Evolutionary conservation across 2,113 vertebrate species (phyloP).

Genomic region (Apaloderma vittatum): DNA sequence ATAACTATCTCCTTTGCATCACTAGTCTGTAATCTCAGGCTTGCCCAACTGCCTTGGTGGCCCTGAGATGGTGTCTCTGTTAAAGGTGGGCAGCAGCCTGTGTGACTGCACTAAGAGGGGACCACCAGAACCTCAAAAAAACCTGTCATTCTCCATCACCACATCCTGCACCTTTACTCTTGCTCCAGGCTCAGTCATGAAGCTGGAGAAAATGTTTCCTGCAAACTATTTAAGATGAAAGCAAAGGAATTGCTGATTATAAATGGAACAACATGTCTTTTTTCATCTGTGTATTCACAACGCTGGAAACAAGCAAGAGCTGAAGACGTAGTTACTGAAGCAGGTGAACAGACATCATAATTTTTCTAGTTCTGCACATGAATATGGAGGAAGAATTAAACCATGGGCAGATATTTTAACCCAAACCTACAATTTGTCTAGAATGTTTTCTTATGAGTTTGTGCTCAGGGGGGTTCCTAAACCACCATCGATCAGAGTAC

Average conservation of each 20-base stretch:
- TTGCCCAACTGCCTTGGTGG: not conserved
- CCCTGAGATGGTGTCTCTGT: not conserved
- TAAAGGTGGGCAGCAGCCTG: not conserved
- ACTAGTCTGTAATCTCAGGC: not conserved
- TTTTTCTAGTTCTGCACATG: conserved; percentile 19
- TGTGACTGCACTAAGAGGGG: not conserved
- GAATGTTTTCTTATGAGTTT: conserved; percentile 3
- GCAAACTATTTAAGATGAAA: not conserved
- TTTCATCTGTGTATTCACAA: not conserved
- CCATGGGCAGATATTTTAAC: conserved; percentile 8
- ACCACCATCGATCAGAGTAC: not conserved
- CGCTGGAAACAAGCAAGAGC: not conserved
- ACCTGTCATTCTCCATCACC: not conserved
- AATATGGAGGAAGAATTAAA: conserved; percentile 54
- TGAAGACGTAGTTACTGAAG: conserved; percentile 25
- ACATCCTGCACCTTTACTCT: not conserved
- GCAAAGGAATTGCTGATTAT: conserved; percentile 8
- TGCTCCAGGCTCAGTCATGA: not conserved
- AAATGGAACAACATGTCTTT: conserved; percentile 29
- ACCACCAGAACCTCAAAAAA: not conserved
- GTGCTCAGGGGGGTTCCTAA: not conserved
- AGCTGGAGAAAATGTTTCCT: not conserved
- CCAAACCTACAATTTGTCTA: not conserved
- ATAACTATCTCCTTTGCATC: not conserved
- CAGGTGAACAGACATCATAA: conserved; percentile 2